Conservation (phyloP, 2,113 vertebrate species). For the Halichoerus grypus region DNA sequence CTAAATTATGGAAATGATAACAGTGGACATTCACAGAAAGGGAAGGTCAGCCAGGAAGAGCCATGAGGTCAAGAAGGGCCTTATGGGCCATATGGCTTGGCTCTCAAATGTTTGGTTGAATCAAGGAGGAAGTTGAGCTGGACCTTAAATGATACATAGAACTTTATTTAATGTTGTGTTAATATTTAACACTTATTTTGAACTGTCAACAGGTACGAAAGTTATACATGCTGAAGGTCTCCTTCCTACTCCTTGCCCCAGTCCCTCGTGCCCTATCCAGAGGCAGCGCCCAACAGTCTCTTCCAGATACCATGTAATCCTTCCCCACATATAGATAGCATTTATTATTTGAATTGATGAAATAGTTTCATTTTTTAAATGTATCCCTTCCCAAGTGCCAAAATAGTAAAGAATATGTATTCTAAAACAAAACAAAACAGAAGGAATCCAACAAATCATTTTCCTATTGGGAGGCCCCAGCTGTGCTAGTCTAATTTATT, state of each 20-base stretch:
- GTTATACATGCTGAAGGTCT: neutral
- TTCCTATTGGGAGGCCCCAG: neutral
- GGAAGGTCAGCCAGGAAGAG: neutral
- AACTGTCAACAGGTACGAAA: neutral
- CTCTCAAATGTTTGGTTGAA: neutral
- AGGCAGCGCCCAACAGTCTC: neutral
- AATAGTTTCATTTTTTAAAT: neutral
- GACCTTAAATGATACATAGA: neutral
- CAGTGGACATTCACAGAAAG: neutral
- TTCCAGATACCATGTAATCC: neutral
- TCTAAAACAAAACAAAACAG: neutral
- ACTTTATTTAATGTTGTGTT: neutral
- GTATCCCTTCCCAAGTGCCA: neutral
- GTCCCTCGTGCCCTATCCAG: neutral
- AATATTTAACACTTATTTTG: neutral
- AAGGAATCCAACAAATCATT: neutral
- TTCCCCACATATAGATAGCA: neutral
- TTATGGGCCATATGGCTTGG: neutral
- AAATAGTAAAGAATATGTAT: neutral
- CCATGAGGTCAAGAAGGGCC: neutral
- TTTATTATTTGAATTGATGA: slow-evolving; percentile 18
- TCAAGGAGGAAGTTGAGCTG: neutral
- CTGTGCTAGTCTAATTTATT: neutral
- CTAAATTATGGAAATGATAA: neutral
- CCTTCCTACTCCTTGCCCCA: neutral